phyloP scores from a whole-genome alignment of 2,113 vertebrate species.

The Laticauda laticaudata region DNA sequence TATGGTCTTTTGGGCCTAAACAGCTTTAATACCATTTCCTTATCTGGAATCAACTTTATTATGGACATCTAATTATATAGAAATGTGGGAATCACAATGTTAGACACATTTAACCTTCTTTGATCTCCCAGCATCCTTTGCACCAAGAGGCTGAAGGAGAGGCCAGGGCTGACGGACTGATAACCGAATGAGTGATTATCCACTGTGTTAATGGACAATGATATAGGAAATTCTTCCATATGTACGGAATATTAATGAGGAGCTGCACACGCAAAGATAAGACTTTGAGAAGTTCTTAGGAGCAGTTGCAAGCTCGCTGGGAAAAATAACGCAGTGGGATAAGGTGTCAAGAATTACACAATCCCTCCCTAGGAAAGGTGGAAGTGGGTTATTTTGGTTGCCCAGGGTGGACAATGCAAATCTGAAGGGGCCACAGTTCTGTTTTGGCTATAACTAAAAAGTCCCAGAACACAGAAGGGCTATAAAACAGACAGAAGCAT shows the following conservation, averaged over 20 bases:
- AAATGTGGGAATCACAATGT: conserved; percentile 72
- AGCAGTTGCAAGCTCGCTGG: conserved; percentile 52
- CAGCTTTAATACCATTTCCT: conserved; percentile 78
- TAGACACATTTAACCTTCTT: conserved; percentile 77
- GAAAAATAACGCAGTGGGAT: conserved; percentile 60
- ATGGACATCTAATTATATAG: conserved; percentile 74
- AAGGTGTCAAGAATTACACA: not conserved
- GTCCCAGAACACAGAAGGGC: not conserved
- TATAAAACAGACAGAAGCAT: not conserved
- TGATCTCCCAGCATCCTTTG: conserved; percentile 72
- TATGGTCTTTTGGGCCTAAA: conserved; percentile 76
- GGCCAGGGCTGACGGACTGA: conserved; percentile 89
- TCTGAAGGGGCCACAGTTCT: conserved; percentile 9
- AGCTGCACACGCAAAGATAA: conserved; percentile 95
- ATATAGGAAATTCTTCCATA: conserved; percentile 88
- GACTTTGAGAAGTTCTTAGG: conserved; percentile 71
- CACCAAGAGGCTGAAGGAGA: conserved; percentile 70
- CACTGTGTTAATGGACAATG: conserved; percentile 96
- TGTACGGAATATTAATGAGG: conserved; percentile 99
- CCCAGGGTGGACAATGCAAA: not conserved
- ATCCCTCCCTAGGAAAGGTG: conserved; percentile 32
- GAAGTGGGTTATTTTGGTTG: not conserved
- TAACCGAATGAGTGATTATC: conserved; percentile 99
- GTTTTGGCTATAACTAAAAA: not conserved
- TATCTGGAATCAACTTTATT: conserved; percentile 75